Base-by-base conservation (phyloP, 37 sponge, comb jelly and placozoan genomes). In the Cladorhizidae sp. region DNA sequence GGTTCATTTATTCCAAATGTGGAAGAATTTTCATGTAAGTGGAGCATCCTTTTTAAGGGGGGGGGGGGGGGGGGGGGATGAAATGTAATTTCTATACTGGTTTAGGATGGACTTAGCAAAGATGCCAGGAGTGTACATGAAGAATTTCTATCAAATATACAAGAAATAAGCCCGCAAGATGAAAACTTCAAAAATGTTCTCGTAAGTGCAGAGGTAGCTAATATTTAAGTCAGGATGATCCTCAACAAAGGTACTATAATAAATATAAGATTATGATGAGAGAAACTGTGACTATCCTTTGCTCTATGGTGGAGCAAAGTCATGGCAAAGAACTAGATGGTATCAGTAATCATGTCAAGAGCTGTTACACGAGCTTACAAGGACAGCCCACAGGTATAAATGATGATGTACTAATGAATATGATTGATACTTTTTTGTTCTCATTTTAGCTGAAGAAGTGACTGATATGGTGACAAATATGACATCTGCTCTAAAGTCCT, bases 381-480 rank as follows among this genome's bases (percentile, higher is more conserved):
- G 67, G 67, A 31, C 20, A 15, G 6, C 28, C 28, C 6, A 12
- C 28, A 17, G 12, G n/a, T 17, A 54, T 59, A 59, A 59, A 6
- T 59, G 6, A 28, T 5, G 5, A 28, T 59, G 12, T 59, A 28
- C 12, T 17, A 28, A 17, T 18, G 3, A 12, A 59, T 59, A 28
- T 59, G 15, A 59, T 28, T 23, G 28, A 59, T 28, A 12, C 28
- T 5, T 6, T 59, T 18, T 59, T 59, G 28, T 54, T 54, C 7
- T 8, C 25, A 31, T 65, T 31, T 28, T 32, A 17, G 67, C 26
- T 15, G 67, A 65, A 11, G 67, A 65, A 7, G 12, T 65, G 7
- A 36, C 17, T 65, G 36, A 28, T 5, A 65, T 65, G 67, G 31
- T 65, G 26, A 65, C 62, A 17, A 61, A 61, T 61, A 61, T 65